Evolutionary conservation across 2,888 invertebrate species (phyloP).

Genomic region (Eupithecia exiguata): DNA sequence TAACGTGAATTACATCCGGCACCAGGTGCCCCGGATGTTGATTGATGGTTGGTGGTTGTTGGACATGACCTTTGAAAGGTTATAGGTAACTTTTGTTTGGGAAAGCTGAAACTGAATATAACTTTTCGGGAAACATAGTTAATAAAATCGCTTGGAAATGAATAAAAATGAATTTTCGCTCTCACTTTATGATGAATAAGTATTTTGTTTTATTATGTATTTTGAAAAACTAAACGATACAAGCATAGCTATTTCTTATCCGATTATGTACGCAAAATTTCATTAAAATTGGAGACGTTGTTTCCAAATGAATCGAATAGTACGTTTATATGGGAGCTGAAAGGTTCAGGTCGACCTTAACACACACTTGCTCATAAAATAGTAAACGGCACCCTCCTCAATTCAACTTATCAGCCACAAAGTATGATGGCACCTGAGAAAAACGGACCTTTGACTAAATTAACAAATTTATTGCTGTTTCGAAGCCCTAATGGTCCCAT

Average conservation of each 20-base stretch:
- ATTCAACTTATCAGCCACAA: neutral
- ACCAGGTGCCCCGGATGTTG: constrained; percentile 35
- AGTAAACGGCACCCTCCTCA: neutral
- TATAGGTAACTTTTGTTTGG: neutral
- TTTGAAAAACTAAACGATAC: too few relatives aligned
- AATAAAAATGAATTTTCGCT: too few relatives aligned
- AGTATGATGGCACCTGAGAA: constrained; percentile 39
- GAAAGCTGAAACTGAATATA: neutral
- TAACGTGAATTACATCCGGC: constrained; percentile 64
- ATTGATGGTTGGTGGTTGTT: constrained; percentile 22
- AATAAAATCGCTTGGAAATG: too few relatives aligned
- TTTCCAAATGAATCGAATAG: too few relatives aligned
- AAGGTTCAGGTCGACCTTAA: too few relatives aligned
- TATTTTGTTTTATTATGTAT: too few relatives aligned
- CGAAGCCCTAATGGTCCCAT: constrained; percentile 27
- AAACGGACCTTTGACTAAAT: constrained; percentile 36
- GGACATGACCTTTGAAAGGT: constrained; percentile 6
- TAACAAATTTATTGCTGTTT: constrained; percentile 36
- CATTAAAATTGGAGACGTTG: too few relatives aligned
- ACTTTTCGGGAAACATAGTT: neutral
- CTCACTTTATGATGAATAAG: too few relatives aligned
- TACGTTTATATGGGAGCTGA: too few relatives aligned
- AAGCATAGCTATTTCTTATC: too few relatives aligned
- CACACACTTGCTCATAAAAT: neutral
- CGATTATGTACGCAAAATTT: too few relatives aligned